Evolutionary conservation across 1,140 invertebrate species (phyloP), one percentile per base, ranked within the genome.

Genomic region (Phortica variegata): DNA sequence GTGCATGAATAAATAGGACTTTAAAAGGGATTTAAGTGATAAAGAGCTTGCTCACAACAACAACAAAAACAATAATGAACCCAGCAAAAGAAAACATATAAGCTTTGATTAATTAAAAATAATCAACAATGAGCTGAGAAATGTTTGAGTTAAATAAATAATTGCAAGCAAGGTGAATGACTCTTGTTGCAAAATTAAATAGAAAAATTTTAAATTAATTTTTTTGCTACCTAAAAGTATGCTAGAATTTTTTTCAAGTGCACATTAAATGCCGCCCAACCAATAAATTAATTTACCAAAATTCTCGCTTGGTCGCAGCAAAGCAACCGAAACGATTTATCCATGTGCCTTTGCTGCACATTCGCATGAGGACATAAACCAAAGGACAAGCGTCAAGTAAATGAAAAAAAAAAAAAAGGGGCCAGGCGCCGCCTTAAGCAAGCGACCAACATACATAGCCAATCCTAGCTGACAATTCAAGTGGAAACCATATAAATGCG

Each of bases 401-500:
- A 32, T 32, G 18, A 16, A 33, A n/a, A 26, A 19, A 13, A 2
- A 19, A 13, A 17, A 13, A 12, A 31, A 21, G 3, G 13, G 19
- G 36, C n/a, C 23, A 9, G 26, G 17, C 21, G 15, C 16, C 8
- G 10, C 15, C 18, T 16, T n/a, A 4, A 40, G 6, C 37, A 34
- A 43, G 42, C 31, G 43, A 43, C 33, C 33, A 63, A 54, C 56
- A 56, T 62, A 58, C 60, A 62, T 57, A 60, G 60, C 60, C 48
- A 66, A 48, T 68, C 68, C 63, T 68, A 60, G 60, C 62, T 47
- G 60, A 60, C 63, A 68, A 52, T 54, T 60, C 63, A 50, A 50
- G 60, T 63, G 63, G 63, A 68, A 68, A 63, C 63, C 65, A 68
- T 66, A 63, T 68, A 68, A 63, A 68, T 68, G 63, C 63, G 63